phyloP scores from a whole-genome alignment of 2,888 invertebrate genomes.

The Ametastegia equiseti region DNA sequence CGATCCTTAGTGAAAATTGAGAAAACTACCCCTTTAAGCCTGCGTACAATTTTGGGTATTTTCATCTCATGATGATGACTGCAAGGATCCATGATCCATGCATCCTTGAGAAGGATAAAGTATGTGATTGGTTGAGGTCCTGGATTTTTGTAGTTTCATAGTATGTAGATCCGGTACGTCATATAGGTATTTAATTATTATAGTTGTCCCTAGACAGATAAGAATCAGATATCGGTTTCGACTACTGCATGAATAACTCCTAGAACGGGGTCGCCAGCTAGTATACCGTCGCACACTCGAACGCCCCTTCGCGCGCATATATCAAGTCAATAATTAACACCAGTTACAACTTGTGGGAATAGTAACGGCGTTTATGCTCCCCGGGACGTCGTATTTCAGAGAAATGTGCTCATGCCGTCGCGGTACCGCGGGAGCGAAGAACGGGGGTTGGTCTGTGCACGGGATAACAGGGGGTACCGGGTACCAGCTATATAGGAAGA shows the following conservation, averaged over 20 bases:
- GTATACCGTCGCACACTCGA: conserved; percentile 48
- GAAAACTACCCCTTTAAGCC: no score
- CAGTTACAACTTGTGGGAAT: conserved; percentile 76
- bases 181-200: conserved; percentile 42
- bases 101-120: no score
- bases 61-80: no score
- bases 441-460: conserved; percentile 51
- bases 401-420: conserved; percentile 74
- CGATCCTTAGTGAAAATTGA: no score
- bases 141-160: no score
- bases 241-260: conserved; percentile 66
- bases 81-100: no score
- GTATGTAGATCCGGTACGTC: no score
- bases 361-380: conserved; percentile 75
- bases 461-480: conserved; percentile 48
- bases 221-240: conserved; percentile 72
- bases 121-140: no score
- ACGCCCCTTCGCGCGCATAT: conserved; percentile 59
- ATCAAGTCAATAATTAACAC: conserved; percentile 75
- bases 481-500: neutral
- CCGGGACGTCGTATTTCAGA: conserved; percentile 75
- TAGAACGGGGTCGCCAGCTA: neutral
- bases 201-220: conserved; percentile 65
- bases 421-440: conserved; percentile 49
- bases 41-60: no score